These are phyloP conservation scores for Campoletis sonorensis DNA, from an alignment of 1,140 invertebrate genomes.

Conservation along the genomic window DNA sequence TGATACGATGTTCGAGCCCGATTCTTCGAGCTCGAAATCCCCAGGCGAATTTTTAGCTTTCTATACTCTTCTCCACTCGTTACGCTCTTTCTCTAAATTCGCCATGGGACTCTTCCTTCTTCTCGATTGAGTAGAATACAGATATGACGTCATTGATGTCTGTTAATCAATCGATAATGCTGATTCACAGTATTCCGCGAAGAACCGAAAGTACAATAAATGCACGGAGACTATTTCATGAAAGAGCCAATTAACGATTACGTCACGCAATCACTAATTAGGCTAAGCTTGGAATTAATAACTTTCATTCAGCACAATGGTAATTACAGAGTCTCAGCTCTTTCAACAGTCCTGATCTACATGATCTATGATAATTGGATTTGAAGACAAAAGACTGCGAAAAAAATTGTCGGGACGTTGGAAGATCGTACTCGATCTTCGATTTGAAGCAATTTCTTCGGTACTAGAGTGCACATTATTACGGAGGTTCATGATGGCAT, in stretches of 20 bases:
- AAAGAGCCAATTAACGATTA: not conserved
- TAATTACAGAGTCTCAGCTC: not conserved
- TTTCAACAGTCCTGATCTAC: no score
- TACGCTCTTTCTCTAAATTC: not conserved
- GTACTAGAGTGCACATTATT: no score
- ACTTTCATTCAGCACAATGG: not conserved
- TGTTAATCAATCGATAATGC: not conserved
- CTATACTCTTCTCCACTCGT: not conserved
- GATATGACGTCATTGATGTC: not conserved
- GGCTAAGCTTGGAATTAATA: not conserved
- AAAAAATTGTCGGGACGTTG: no score
- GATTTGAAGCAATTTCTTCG: no score
- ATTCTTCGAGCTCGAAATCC: not conserved
- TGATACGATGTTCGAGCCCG: not conserved
- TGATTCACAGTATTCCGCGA: conserved; percentile 1
- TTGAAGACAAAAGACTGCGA: not conserved
- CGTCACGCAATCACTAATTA: not conserved
- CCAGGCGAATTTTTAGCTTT: conserved; percentile 2
- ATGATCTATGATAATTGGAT: not conserved
- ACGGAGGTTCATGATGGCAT: not conserved
- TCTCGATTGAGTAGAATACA: not conserved
- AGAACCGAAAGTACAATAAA: not conserved
- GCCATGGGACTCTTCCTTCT: not conserved
- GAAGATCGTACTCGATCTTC: no score
- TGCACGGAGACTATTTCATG: not conserved